phyloP scores from a whole-genome alignment of 2,797 vertebrate species.

The Rachycentron canadum region DNA sequence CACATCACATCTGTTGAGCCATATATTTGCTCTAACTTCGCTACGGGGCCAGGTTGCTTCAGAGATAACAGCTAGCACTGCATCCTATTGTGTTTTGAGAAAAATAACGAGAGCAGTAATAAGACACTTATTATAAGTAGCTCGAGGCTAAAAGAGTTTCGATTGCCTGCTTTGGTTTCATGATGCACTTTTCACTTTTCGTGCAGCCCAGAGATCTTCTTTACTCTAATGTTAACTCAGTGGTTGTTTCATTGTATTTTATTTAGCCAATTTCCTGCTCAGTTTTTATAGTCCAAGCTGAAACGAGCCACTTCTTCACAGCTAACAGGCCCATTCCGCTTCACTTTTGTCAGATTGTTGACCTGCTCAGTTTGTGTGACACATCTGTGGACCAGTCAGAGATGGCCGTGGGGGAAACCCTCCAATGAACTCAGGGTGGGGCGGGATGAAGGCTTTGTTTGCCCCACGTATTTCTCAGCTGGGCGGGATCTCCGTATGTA shows the following conservation, averaged over 20 bases:
- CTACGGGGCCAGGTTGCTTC: neutral
- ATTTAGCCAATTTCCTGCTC: rapidly evolving
- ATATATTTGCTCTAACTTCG: rapidly evolving
- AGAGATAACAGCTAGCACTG: too few relatives aligned
- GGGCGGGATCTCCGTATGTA: slow-evolving; percentile 68
- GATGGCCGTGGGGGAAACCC: slow-evolving; percentile 19
- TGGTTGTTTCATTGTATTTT: rapidly evolving
- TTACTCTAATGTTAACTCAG: neutral
- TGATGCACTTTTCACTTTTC: neutral
- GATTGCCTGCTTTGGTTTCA: slow-evolving; percentile 46
- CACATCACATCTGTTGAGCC: neutral
- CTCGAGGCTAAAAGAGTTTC: slow-evolving; percentile 39
- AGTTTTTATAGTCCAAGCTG: neutral
- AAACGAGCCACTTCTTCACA: neutral
- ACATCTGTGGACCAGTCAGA: slow-evolving; percentile 64
- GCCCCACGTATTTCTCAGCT: slow-evolving; percentile 41
- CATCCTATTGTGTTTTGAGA: neutral
- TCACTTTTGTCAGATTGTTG: slow-evolving; percentile 54
- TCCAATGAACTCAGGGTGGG: slow-evolving; percentile 63
- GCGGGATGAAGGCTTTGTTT: slow-evolving; percentile 45
- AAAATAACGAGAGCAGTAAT: neutral
- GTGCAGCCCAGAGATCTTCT: neutral
- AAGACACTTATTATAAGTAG: neutral
- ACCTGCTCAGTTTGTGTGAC: slow-evolving; percentile 50
- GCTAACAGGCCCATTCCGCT: slow-evolving; percentile 56